Conservation (phyloP, 2,888 invertebrate species). For the Pandemis cinnamomeana region DNA sequence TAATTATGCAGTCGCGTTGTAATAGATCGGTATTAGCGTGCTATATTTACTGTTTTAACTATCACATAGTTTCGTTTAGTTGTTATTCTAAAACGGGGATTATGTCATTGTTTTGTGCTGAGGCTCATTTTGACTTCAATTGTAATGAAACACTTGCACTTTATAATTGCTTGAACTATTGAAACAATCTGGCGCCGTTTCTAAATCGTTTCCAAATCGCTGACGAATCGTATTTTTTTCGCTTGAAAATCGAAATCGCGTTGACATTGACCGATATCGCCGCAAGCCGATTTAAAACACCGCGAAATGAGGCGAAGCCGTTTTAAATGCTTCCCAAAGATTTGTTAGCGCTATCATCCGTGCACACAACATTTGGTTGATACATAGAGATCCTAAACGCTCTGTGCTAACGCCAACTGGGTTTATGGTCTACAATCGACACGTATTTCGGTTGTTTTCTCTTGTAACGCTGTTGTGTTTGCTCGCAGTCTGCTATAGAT, state of each 20-base stretch:
- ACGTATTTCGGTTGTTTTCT: constrained; percentile 10
- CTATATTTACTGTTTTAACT: constrained; percentile 18
- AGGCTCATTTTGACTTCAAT: neutral
- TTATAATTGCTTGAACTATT: constrained; percentile 24
- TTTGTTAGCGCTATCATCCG: constrained; percentile 13
- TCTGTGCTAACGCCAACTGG: constrained; percentile 22
- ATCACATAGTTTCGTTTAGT: neutral
- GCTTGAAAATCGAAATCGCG: constrained; percentile 69
- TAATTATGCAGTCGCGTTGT: constrained; percentile 39
- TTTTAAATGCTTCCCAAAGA: constrained; percentile 43
- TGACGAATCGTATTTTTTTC: constrained; percentile 44
- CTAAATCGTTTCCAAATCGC: constrained; percentile 38
- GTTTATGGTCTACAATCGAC: constrained; percentile 16
- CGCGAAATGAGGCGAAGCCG: constrained; percentile 48
- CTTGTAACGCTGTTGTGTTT: neutral
- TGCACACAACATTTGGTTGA: constrained; percentile 12
- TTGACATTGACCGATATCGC: constrained; percentile 78
- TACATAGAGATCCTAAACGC: constrained; percentile 7
- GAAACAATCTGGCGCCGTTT: constrained; percentile 47
- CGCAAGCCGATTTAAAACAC: constrained; percentile 54
- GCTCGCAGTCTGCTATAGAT: constrained; percentile 5
- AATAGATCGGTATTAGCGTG: constrained; percentile 27
- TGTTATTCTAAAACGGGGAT: neutral
- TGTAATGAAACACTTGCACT: neutral
- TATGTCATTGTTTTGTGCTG: neutral